Base-by-base conservation (phyloP, 2,888 invertebrate species). In the Metellina segmentata region DNA sequence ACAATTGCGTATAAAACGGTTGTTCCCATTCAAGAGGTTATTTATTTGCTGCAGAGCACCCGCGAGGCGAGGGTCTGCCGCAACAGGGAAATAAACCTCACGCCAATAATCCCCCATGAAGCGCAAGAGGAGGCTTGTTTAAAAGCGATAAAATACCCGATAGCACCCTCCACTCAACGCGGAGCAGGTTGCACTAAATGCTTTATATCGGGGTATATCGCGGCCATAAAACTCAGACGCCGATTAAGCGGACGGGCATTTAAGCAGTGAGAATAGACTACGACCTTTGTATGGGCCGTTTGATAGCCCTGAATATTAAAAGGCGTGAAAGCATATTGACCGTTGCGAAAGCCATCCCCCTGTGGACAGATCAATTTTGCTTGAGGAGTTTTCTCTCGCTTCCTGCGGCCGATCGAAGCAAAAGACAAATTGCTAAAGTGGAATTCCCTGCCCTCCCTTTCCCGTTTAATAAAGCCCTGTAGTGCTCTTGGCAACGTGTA, bases 61-160 rank as follows among this genome's bases (percentile, higher is more conserved):
- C 19, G 53, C 61, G 81, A 20, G 7, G 34, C 34, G 34, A 34
- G 81, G 52, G 85, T 53, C 70, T 7, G 48, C 79, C 79, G 16
- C 49, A 88, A 75, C 52, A 81, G 88, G 81, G 72, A 83, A 83
- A 85, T 77, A 72, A 90, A 83, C 85, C 85, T 72, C 72, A 49
- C 90, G 51, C 75, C 89, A 85, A 90, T 90, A 90, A 90, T 79
- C 85, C 81, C 61, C 79, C 61, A 49, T 85, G 79, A 72, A 90
- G 52, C 77, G 81, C 77, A 72, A 77, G 77, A 61, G 79, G 81
- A 51, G 82, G 91, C 91, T 89, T 89, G 91, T 92, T 92, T 92
- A 92, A 92, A 91, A 91, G 91, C 91, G 83, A 91, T 91, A 87
- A 91, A 92, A 88, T 92, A 81, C 74, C 88, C 83, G 78, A 91